Percentiles rank a stretch among this genome's conserved stretches.
Conservation (phyloP, 2,797 vertebrate species). For the Danio aesculapii region DNA sequence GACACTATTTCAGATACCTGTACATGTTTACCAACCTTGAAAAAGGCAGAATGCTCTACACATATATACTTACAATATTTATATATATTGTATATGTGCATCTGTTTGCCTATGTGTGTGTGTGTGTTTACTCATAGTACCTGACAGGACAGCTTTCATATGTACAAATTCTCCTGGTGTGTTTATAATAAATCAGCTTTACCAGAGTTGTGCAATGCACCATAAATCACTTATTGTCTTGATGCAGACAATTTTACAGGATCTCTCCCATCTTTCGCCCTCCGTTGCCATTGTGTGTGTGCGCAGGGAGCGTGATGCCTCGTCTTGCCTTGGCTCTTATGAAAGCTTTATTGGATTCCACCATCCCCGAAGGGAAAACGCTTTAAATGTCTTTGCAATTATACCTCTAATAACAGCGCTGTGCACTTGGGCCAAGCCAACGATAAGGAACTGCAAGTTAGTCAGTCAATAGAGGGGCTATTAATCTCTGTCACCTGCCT, state of each 20-base stretch:
- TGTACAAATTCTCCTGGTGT: constrained; percentile 85
- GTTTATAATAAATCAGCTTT: constrained; percentile 91
- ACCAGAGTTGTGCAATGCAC: constrained; percentile 85
- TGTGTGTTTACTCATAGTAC: neutral
- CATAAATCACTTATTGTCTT: constrained; percentile 91
- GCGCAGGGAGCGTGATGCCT: constrained; percentile 63
- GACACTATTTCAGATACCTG: constrained; percentile 30
- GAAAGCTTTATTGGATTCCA: constrained; percentile 94
- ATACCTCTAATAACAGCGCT: constrained; percentile 94
- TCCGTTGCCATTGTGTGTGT: constrained; percentile 55
- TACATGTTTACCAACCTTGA: constrained; percentile 58
- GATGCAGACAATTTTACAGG: constrained; percentile 77
- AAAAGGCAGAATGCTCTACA: neutral
- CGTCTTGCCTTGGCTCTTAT: constrained; percentile 88
- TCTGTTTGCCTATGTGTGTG: too few relatives aligned
- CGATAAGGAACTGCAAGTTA: constrained; percentile 92
- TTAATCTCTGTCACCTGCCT: constrained; percentile 93
- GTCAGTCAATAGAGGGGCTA: constrained; percentile 91
- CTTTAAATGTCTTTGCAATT: constrained; percentile 97
- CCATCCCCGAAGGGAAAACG: constrained; percentile 93
- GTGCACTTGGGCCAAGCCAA: constrained; percentile 87
- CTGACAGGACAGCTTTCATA: constrained; percentile 71
- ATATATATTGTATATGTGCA: too few relatives aligned
- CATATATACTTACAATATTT: too few relatives aligned
- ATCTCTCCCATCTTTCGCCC: constrained; percentile 70